Conservation (phyloP, 2,888 invertebrate species). For the Hypselothyrea guttata region DNA sequence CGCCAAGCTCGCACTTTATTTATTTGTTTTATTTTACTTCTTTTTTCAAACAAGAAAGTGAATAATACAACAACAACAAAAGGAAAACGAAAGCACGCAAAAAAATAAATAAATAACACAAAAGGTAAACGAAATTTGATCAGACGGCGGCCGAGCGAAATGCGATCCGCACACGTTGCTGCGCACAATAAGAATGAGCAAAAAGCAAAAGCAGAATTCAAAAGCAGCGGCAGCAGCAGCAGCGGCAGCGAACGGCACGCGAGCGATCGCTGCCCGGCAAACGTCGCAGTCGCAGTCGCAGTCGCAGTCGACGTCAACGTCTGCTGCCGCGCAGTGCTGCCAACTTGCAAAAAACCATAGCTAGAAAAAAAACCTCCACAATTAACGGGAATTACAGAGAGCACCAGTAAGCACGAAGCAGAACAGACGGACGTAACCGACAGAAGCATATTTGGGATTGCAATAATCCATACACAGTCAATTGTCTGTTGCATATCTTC, state of each 20-base stretch:
- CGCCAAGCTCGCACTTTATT: constrained; percentile 5
- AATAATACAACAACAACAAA: constrained; percentile 3
- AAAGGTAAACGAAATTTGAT: constrained; percentile 38
- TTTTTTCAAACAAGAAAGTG: constrained; percentile 3
- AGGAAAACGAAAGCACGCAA: constrained; percentile 4
- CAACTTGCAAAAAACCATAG: constrained; percentile 4
- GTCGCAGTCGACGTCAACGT: constrained; percentile 16
- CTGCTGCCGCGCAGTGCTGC: constrained; percentile 35
- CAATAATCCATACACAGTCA: no score
- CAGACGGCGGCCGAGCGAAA: constrained; percentile 39
- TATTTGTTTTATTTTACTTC: neutral
- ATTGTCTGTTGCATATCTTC: no score
- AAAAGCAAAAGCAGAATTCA: constrained; percentile 23
- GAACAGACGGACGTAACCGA: no score
- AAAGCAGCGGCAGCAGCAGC: constrained; percentile 34
- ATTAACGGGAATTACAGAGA: no score
- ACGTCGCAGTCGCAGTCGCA: constrained; percentile 2
- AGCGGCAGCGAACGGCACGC: constrained; percentile 47
- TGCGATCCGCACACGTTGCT: constrained; percentile 62
- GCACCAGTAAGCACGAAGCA: neutral
- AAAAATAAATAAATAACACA: constrained; percentile 10
- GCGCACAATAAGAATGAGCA: constrained; percentile 72
- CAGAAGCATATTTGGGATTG: no score
- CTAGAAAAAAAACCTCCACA: constrained; percentile 4
- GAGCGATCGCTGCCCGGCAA: constrained; percentile 52